Evolutionary conservation across 2,113 vertebrate species (phyloP).

Genomic region (Melanerpes formicivorus): DNA sequence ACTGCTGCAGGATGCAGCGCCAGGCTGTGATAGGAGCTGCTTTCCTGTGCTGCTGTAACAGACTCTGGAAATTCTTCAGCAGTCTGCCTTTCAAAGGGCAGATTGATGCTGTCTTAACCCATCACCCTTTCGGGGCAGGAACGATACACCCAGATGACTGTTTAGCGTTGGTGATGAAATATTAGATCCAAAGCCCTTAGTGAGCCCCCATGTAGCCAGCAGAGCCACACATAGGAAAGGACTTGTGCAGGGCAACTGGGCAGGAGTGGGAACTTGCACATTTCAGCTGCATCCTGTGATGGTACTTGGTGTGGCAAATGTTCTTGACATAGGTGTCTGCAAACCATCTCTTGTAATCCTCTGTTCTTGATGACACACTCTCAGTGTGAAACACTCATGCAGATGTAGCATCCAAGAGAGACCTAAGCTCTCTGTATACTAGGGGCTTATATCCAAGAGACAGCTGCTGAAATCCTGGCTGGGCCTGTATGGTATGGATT

Average conservation of each 20-base stretch:
- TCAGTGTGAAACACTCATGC: neutral
- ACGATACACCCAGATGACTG: neutral
- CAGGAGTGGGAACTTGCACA: neutral
- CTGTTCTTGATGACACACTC: neutral
- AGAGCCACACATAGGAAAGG: neutral
- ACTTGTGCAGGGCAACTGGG: neutral
- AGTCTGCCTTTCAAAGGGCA: neutral
- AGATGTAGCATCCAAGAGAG: neutral
- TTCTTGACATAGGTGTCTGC: neutral
- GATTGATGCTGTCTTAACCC: neutral
- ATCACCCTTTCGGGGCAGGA: neutral
- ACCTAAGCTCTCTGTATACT: neutral
- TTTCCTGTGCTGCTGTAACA: neutral
- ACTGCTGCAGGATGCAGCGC: neutral
- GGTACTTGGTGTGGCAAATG: neutral
- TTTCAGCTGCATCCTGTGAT: neutral
- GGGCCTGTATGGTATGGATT: neutral
- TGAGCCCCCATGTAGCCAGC: neutral
- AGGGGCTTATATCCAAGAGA: neutral
- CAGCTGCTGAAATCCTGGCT: neutral
- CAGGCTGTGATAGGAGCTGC: neutral
- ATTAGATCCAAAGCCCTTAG: neutral
- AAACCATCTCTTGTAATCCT: neutral
- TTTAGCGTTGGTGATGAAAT: neutral
- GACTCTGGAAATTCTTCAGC: slow-evolving; percentile 26